A percentile compares a stretch with the other conserved stretches of the same genome.
Evolutionary conservation across 2,888 invertebrate genomes (phyloP).

Genomic region (Tiphia femorata): DNA sequence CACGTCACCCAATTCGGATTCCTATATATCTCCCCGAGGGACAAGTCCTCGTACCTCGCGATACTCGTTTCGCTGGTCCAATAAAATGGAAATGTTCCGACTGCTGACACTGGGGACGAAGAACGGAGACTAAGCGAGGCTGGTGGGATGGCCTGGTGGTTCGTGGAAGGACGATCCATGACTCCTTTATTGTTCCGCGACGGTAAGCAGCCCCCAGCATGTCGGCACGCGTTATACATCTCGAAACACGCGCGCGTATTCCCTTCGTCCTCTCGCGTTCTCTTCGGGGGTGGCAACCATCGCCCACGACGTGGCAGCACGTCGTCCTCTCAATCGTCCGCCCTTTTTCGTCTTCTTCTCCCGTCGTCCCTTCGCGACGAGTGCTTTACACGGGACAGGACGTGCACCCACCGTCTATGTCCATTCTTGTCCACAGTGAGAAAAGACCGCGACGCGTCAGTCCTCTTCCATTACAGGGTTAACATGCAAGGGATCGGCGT

Average conservation of each 20-base stretch:
- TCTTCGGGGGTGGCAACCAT: too few species aligned
- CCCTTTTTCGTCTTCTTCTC: too few species aligned
- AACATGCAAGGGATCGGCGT: too few species aligned
- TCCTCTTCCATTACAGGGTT: too few species aligned
- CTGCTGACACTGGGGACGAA: constrained; percentile 43
- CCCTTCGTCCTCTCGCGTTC: too few species aligned
- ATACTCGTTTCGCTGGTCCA: constrained; percentile 57
- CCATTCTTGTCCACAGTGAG: too few species aligned
- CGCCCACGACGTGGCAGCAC: too few species aligned
- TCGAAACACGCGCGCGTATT: constrained; percentile 41
- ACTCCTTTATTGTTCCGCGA: constrained; percentile 43
- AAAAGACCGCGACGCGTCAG: too few species aligned
- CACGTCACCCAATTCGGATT: constrained; percentile 63
- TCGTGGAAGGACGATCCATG: constrained; percentile 1
- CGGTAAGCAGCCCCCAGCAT: constrained; percentile 29
- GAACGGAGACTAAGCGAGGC: constrained; percentile 11
- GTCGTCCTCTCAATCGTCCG: too few species aligned
- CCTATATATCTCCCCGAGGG: constrained; percentile 51
- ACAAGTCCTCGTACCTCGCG: constrained; percentile 35
- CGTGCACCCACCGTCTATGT: too few species aligned
- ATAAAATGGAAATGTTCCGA: constrained; percentile 67
- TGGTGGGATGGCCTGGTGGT: not conserved
- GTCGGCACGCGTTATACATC: constrained; percentile 38
- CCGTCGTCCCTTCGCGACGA: too few species aligned
- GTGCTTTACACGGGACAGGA: too few species aligned